Conservation (phyloP, 2,888 invertebrate species). For the Chymomyza caudatula region DNA sequence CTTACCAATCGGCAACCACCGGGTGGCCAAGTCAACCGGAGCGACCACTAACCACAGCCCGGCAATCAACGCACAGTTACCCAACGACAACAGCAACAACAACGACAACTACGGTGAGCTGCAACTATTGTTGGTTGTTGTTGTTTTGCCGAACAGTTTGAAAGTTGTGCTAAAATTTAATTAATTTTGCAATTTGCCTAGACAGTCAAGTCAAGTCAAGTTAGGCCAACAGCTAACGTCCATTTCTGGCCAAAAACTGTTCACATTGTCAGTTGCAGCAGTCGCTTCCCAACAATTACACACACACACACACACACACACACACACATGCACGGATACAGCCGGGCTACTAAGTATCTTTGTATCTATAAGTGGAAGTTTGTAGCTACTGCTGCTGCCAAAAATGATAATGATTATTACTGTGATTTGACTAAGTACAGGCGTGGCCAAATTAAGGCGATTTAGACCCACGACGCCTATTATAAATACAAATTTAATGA, state of each 20-base stretch:
- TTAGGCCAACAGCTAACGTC: neutral
- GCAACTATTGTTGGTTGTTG: neutral
- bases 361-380: neutral
- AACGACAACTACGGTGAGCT: constrained; percentile 7
- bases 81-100: constrained; percentile 39
- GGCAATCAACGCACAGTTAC: constrained; percentile 61
- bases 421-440: constrained; percentile 61
- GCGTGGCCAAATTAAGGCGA: constrained; percentile 68
- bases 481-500: constrained; percentile 71
- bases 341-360: too few relatives aligned
- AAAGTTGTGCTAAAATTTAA: constrained; percentile 70
- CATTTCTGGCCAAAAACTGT: neutral
- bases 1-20: constrained; percentile 38
- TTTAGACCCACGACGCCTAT: constrained; percentile 46
- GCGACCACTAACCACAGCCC: constrained; percentile 45
- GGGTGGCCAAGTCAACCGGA: neutral
- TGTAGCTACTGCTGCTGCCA: constrained; percentile 29
- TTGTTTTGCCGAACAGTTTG: constrained; percentile 28
- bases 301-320: too few relatives aligned
- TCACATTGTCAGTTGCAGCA: constrained; percentile 38
- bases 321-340: too few relatives aligned
- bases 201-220: constrained; percentile 27
- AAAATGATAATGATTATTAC: constrained; percentile 63
- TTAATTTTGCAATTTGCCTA: constrained; percentile 69
- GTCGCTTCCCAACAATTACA: neutral